Evolutionary conservation across 2,113 vertebrate species (phyloP), one percentile per base, ranked within the genome.

Genomic region (Cavia aperea): DNA sequence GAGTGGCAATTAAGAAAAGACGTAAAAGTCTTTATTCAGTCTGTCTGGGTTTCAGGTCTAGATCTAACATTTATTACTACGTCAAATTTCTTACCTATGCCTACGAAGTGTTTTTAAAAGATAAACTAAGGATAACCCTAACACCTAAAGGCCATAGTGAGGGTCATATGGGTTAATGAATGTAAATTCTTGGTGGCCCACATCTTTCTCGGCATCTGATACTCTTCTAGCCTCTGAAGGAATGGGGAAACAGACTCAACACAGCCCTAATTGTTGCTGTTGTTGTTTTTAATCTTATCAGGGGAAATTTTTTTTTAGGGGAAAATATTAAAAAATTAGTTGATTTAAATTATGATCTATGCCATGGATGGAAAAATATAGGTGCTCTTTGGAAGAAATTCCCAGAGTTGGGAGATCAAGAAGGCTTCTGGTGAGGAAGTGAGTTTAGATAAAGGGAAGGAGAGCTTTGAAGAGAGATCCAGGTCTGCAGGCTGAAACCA

Each of bases 1-100:
- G 49, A 88, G 70, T 79, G 77, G 3, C 78, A 92, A 82, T 91
- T 83, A 70, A 77, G 92, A 49, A 94, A 91, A 84, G 24, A 92
- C 21, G 49, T 78, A 77, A 49, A 77, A 66, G 10, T 86, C 62
- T 66, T 92, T 65, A 86, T 36, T 77, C n/a, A 82, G n/a, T 83
- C 62, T 82, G 8, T 62, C 70, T 82, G 54, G 78, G 18, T 81
- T 92, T 54, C 12, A 70, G 10, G 77, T 92, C 62, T 8, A 94
- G 29, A 15, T 86, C 68, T 6, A 49, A 16, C 58, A 60, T 16
- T 51, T 31, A 95, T 26, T 51, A 10, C 39, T 75, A 15, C 4
- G 29, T 13, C 6, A 72, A 63, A 78, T 60, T 78, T 70, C n/a
- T 78, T 68, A 78, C 13, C 21, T 68, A 15, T 79, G 65, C 39